Conservation (phyloP, 2,888 invertebrate species). For the Hecatera dysodea region DNA sequence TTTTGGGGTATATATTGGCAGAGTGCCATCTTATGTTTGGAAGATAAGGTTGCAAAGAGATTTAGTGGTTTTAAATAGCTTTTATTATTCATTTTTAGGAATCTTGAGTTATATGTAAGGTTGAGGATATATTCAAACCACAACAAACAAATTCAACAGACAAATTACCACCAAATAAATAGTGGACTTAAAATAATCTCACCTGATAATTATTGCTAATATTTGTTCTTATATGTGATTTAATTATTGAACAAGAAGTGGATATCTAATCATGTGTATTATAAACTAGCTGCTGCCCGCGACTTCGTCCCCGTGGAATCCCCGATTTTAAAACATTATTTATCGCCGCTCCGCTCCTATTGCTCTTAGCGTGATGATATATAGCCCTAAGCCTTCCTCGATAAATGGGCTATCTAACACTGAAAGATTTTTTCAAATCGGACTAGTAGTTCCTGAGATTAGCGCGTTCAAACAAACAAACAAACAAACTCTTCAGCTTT, state of each 20-base stretch:
- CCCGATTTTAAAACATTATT: no score
- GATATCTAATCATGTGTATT: neutral
- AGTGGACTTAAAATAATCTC: neutral
- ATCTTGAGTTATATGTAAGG: neutral
- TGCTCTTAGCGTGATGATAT: no score
- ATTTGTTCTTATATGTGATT: neutral
- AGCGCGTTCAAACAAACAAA: no score
- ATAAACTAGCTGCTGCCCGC: no score
- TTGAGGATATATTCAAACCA: neutral
- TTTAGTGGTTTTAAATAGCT: conserved; percentile 55
- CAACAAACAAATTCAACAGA: no score
- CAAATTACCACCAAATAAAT: neutral
- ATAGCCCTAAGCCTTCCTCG: no score
- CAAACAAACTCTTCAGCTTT: no score
- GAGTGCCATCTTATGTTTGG: conserved; percentile 48
- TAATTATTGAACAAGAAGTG: neutral
- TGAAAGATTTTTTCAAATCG: no score
- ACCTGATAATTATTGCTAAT: neutral
- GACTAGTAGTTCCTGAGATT: no score
- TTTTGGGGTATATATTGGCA: conserved; percentile 43
- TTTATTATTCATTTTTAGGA: conserved; percentile 23
- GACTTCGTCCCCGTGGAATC: no score
- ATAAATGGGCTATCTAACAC: no score
- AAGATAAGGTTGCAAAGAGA: conserved; percentile 47
- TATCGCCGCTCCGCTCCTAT: no score